phyloP scores from a whole-genome alignment of 2,113 vertebrate species.

The Megaleporinus macrocephalus region DNA sequence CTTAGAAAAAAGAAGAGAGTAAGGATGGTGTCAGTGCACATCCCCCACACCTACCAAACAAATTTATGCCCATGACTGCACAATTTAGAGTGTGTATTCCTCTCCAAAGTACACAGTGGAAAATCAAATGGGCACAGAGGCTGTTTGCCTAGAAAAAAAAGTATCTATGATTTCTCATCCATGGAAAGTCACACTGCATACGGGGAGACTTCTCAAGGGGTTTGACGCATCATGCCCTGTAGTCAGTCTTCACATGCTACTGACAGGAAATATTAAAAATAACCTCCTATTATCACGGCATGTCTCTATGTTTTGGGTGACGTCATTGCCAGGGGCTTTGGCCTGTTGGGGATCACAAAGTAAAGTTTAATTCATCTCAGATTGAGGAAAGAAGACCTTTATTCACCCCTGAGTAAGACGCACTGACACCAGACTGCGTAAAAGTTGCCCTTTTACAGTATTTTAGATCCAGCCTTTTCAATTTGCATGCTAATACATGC shows the following conservation, averaged over 20 bases:
- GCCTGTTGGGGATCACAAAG: background rate
- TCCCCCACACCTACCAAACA: background rate
- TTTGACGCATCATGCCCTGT: background rate
- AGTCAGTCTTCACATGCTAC: background rate
- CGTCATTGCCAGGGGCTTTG: background rate
- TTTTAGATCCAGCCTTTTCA: background rate
- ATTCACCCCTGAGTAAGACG: background rate
- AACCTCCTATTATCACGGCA: background rate
- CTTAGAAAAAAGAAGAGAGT: background rate
- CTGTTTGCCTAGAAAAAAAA: background rate
- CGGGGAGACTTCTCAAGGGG: background rate
- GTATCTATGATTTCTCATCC: background rate
- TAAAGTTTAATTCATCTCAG: constrained; percentile 16
- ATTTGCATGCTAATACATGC: background rate
- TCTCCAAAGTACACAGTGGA: constrained; percentile 4
- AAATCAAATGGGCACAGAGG: constrained; percentile 6
- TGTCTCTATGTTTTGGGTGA: background rate
- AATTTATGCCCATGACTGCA: constrained; percentile 22
- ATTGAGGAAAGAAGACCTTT: background rate
- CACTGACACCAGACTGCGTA: background rate
- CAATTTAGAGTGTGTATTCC: constrained; percentile 26
- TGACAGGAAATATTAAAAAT: constrained; percentile 16
- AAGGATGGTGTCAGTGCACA: background rate
- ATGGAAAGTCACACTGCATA: background rate
- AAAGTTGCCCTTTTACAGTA: constrained; percentile 8